These are phyloP conservation scores for Carlito syrichta DNA, from an alignment of 2,113 vertebrate genomes.

Conservation along the genomic window DNA sequence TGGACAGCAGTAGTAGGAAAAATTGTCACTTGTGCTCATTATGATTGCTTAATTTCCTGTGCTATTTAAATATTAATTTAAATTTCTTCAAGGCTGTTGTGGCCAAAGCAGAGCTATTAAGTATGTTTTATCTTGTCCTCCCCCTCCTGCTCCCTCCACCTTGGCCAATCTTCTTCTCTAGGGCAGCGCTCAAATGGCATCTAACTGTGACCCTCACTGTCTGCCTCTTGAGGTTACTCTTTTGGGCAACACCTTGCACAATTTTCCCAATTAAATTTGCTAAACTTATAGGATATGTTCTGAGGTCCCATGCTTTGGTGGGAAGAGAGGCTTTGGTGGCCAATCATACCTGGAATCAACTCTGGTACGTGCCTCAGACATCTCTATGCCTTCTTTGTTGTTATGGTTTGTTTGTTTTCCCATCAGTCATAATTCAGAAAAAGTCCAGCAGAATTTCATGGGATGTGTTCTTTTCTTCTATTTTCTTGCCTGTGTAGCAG, in stretches of 20 bases:
- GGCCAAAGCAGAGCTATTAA: not conserved
- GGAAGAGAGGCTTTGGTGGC: not conserved
- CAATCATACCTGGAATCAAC: not conserved
- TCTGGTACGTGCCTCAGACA: too few species aligned
- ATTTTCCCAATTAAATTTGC: not conserved
- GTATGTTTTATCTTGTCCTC: not conserved
- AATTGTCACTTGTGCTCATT: not conserved
- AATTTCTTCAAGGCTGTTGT: not conserved
- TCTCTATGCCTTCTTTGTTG: too few species aligned
- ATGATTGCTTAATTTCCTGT: not conserved
- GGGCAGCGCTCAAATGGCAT: not conserved
- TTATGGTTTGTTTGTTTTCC: too few species aligned
- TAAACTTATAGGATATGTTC: too few species aligned
- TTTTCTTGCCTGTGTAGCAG: too few species aligned
- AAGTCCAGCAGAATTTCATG: too few species aligned
- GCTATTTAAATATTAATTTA: not conserved
- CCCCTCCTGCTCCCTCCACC: not conserved
- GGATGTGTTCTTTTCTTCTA: too few species aligned
- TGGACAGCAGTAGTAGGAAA: not conserved
- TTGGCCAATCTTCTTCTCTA: not conserved
- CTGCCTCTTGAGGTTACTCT: not conserved
- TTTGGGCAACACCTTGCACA: too few species aligned
- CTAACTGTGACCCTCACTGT: too few species aligned
- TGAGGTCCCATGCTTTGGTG: not conserved
- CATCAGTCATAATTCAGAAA: too few species aligned